Percentiles rank a stretch among this genome's conserved stretches.
phyloP scores from a whole-genome alignment of 2,797 vertebrate species.

The Ptychobarbus kaznakovi region DNA sequence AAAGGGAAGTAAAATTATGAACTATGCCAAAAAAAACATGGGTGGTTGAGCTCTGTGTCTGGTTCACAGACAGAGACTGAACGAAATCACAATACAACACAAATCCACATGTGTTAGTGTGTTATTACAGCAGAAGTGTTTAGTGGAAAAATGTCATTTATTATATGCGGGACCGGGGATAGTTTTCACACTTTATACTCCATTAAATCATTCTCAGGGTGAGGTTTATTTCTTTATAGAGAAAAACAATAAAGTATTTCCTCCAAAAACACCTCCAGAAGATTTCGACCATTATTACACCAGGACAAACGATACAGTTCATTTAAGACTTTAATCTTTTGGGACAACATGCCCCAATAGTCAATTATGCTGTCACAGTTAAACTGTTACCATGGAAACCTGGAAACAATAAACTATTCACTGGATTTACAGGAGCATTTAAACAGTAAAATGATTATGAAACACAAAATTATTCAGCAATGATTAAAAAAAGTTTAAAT shows the following conservation, averaged over 20 bases:
- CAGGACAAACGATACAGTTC: neutral
- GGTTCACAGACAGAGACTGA: neutral
- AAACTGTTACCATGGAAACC: slow-evolving; percentile 15
- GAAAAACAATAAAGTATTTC: neutral
- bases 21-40: slow-evolving; percentile 8
- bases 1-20: neutral
- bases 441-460: too few species aligned
- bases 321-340: neutral
- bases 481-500: neutral
- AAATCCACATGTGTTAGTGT: neutral
- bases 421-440: neutral
- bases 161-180: neutral
- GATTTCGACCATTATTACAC: neutral
- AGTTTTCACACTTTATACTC: neutral
- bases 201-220: neutral
- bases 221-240: slow-evolving; percentile 1
- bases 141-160: neutral
- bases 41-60: neutral
- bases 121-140: neutral
- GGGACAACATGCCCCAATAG: neutral
- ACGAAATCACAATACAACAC: neutral
- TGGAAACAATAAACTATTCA: neutral
- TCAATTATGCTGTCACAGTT: neutral
- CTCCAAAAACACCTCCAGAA: neutral
- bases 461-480: neutral